Conservation (phyloP, 2,113 vertebrate species). For the Daboia siamensis region DNA sequence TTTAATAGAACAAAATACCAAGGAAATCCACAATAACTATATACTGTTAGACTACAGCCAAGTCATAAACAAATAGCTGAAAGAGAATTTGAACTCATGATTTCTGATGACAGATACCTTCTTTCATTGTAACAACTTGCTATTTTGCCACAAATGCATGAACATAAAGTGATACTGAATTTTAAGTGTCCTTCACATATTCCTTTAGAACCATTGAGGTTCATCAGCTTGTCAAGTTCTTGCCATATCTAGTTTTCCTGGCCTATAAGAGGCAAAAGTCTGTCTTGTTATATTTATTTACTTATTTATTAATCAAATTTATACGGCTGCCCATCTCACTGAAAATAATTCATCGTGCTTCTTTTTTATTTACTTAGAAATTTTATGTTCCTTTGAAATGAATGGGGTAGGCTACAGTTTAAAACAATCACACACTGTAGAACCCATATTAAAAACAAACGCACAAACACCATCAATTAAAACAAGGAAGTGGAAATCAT, state of each 20-base stretch:
- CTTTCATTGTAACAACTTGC: neutral
- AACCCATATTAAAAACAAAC: neutral
- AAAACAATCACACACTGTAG: neutral
- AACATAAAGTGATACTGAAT: neutral
- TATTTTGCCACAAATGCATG: neutral
- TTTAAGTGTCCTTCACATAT: neutral
- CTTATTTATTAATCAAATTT: neutral
- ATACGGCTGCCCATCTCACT: neutral
- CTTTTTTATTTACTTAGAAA: neutral
- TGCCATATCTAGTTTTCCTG: neutral
- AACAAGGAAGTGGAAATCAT: neutral
- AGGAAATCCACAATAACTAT: no score
- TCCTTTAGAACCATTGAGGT: neutral
- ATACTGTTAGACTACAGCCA: neutral
- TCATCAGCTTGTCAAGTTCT: neutral
- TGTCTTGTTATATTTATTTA: neutral
- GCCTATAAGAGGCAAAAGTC: neutral
- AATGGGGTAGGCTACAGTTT: neutral
- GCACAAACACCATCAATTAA: neutral
- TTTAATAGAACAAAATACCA: neutral
- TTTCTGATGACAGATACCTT: neutral
- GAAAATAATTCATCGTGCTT: neutral
- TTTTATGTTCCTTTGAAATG: neutral
- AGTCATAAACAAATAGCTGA: neutral
- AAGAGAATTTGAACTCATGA: neutral